Percentiles rank a stretch among this genome's conserved stretches.
Conservation (phyloP, 2,888 invertebrate species). For the Rosalia funebris region DNA sequence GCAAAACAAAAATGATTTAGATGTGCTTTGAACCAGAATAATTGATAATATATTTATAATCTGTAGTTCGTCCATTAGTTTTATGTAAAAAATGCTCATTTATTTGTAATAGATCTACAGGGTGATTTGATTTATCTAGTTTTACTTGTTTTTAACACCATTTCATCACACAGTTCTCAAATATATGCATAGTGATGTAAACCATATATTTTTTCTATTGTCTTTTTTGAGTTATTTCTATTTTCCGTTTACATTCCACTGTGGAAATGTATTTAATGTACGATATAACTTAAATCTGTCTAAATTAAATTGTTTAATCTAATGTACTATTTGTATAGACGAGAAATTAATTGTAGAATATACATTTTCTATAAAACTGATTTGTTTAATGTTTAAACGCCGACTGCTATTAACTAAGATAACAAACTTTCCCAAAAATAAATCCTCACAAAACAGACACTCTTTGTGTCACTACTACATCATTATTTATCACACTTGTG, state of each 20-base stretch:
- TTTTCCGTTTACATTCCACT: slow-evolving; percentile 13
- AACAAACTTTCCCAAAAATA: no score
- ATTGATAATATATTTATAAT: neutral
- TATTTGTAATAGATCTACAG: slow-evolving; percentile 17
- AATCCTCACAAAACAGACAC: no score
- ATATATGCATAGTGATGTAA: neutral
- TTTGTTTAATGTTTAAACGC: no score
- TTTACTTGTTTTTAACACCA: neutral
- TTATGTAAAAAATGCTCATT: slow-evolving; percentile 19
- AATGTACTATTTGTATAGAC: slow-evolving; percentile 9
- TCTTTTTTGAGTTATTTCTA: neutral
- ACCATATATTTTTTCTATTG: neutral
- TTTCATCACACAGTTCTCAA: neutral
- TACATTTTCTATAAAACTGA: slow-evolving; percentile 8
- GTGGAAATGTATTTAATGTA: neutral
- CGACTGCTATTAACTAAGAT: no score
- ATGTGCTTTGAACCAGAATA: slow-evolving; percentile 18
- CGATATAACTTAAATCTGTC: no score
- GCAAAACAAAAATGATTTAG: neutral
- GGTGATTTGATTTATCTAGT: slow-evolving; percentile 17
- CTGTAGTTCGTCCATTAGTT: slow-evolving; percentile 19
- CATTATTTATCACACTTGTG: no score
- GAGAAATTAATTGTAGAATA: slow-evolving; percentile 16
- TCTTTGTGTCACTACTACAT: no score
- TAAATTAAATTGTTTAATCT: slow-evolving; percentile 4